A percentile compares a stretch with the other conserved stretches of the same genome.
Evolutionary conservation across 2,113 vertebrate genomes (phyloP).

Genomic region (Sander vitreus): DNA sequence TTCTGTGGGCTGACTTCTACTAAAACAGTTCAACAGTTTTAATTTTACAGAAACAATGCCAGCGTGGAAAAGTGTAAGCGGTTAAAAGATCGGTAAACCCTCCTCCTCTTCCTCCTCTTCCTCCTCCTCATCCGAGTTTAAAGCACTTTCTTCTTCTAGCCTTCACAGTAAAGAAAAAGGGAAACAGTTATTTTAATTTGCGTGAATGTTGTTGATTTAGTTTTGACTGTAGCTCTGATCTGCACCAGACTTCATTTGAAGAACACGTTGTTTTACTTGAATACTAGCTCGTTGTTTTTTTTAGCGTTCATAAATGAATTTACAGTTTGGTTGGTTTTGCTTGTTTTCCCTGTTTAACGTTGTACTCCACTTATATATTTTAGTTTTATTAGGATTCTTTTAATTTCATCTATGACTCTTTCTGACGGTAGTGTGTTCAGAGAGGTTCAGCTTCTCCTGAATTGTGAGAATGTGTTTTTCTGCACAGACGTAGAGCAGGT

Average conservation of each 20-base stretch:
- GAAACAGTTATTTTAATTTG: conserved; percentile 27
- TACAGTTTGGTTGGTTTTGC: background rate
- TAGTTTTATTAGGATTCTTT: background rate
- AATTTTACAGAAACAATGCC: too few relatives aligned
- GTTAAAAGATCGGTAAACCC: background rate
- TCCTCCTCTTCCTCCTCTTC: background rate
- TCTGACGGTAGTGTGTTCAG: conserved; percentile 4
- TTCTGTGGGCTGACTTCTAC: too few relatives aligned
- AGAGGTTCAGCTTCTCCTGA: conserved; percentile 23
- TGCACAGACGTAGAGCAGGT: background rate
- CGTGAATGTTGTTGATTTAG: conserved; percentile 1
- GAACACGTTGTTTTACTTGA: conserved; percentile 49
- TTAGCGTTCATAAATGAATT: background rate
- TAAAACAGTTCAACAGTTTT: too few relatives aligned
- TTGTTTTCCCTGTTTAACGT: background rate
- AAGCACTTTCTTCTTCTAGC: conserved; percentile 59
- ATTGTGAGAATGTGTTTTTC: background rate
- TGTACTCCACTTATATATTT: background rate
- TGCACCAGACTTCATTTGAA: background rate
- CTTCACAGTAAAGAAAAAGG: conserved; percentile 62
- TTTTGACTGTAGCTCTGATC: conserved; percentile 11
- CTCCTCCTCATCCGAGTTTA: background rate
- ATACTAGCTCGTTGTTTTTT: background rate
- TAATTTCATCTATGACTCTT: conserved; percentile 21
- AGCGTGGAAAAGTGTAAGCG: too few relatives aligned